Evolutionary conservation across 2,888 invertebrate genomes (phyloP), one percentile per base, ranked within the genome.

Genomic region (Eupelmus urozonus): DNA sequence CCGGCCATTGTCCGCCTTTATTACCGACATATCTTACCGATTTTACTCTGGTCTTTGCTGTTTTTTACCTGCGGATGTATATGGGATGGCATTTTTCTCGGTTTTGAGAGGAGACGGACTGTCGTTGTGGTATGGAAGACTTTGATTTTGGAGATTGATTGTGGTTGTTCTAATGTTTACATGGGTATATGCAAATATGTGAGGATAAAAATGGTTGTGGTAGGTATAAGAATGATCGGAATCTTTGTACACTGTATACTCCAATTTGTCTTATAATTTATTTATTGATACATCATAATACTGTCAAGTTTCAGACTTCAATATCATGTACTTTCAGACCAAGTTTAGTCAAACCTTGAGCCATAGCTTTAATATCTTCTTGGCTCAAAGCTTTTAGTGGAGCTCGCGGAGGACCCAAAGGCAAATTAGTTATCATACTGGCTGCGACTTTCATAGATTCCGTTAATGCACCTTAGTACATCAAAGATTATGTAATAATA

Each of bases 401-500:
- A 3, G 91, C 86, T 2, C 94, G 91, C 0, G 93, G 92, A 0
- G 92, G 92, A 0, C 95, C 95, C 55, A 93, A 91, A 13, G n/a
- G 63, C 16, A 81, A 62, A 78, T 93, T 91, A 25, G 95, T 90
- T 0, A 92, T 92, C 7, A 93, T 85, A 82, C 92, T 91, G 94
- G 94, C 94, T 1, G 93, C 94, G 11, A 91, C 91, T 88, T 95
- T 95, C 93, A 94, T 94, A 20, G 93, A 91, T 5, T 93, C 92
- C 11, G 94, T 93, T 94, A 94, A 94, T 9, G 91, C 85, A 79
- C 94, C 94, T 94, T n/a, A n/a, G 85, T 42, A 66, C 57, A 60
- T 13, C 1, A 45, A 7, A 4, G 11, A 45, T 4, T 16, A 3
- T 34, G 3, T 34, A 34, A 34, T 34, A 5, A 34, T 34, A 34